Evolutionary conservation across 2,113 vertebrate genomes (phyloP).

Genomic region (Castor canadensis): DNA sequence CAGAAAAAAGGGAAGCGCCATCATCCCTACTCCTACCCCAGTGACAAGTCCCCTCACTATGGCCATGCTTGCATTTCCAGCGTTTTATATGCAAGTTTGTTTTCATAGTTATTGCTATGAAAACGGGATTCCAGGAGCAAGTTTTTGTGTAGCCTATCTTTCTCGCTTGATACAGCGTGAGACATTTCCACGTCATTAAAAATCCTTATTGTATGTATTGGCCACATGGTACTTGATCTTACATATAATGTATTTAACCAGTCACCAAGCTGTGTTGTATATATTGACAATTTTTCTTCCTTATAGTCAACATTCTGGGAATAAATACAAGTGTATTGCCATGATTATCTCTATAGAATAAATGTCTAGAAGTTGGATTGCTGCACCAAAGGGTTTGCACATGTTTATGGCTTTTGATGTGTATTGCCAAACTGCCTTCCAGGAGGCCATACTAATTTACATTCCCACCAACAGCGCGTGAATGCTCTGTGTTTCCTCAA

Average conservation of each 20-base stretch:
- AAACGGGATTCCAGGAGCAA: background rate
- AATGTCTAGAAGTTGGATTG: background rate
- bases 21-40: background rate
- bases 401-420: slow-evolving; percentile 44
- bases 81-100: background rate
- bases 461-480: slow-evolving; percentile 39
- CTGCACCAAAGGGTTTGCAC: slow-evolving; percentile 48
- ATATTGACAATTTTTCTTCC: background rate
- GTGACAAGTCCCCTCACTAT: background rate
- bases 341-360: slow-evolving; percentile 53
- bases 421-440: slow-evolving; percentile 28
- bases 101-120: background rate
- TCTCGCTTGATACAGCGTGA: background rate
- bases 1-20: background rate
- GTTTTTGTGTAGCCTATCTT: background rate
- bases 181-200: background rate
- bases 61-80: background rate
- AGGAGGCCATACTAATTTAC: background rate
- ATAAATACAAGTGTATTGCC: slow-evolving; percentile 45
- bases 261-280: background rate
- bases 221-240: background rate
- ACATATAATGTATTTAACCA: background rate
- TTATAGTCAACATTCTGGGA: background rate
- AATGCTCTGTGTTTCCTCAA: slow-evolving; percentile 20
- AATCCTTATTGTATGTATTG: background rate